Evolutionary conservation across 2,113 vertebrate species (phyloP).

Genomic region (Passer montanus): DNA sequence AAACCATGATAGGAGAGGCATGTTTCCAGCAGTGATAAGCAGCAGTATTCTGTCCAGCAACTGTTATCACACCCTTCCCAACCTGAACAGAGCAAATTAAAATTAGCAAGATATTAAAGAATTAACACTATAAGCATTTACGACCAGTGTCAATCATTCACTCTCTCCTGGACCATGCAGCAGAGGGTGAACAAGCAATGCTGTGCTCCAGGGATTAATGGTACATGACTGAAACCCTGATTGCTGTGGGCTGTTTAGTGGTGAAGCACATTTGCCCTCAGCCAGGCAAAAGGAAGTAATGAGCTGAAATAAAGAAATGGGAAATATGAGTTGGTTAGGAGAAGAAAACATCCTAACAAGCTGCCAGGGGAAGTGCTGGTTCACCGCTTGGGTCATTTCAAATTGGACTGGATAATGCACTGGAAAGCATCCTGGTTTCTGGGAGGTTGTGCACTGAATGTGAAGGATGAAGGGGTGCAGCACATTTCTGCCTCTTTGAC

Average conservation of each 20-base stretch:
- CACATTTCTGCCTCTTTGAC: neutral
- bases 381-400: constrained; percentile 13
- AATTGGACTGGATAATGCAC: constrained; percentile 13
- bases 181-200: constrained; percentile 26
- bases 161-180: constrained; percentile 21
- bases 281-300: constrained; percentile 30
- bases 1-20: neutral
- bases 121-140: constrained; percentile 58
- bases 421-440: constrained; percentile 33
- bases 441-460: neutral
- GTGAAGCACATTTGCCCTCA: constrained; percentile 18
- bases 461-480: neutral
- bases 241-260: constrained; percentile 21
- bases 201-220: constrained; percentile 46
- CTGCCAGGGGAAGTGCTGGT: constrained; percentile 33
- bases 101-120: constrained; percentile 52
- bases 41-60: constrained; percentile 4
- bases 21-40: constrained; percentile 43
- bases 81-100: constrained; percentile 12
- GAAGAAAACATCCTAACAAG: constrained; percentile 47
- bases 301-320: constrained; percentile 29
- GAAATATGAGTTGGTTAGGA: constrained; percentile 14
- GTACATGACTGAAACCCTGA: constrained; percentile 35
- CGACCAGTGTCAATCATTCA: constrained; percentile 49
- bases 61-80: neutral